Evolutionary conservation across 2,113 vertebrate genomes (phyloP), one percentile per base, ranked within the genome.

Genomic region (Malurus cyaneus): DNA sequence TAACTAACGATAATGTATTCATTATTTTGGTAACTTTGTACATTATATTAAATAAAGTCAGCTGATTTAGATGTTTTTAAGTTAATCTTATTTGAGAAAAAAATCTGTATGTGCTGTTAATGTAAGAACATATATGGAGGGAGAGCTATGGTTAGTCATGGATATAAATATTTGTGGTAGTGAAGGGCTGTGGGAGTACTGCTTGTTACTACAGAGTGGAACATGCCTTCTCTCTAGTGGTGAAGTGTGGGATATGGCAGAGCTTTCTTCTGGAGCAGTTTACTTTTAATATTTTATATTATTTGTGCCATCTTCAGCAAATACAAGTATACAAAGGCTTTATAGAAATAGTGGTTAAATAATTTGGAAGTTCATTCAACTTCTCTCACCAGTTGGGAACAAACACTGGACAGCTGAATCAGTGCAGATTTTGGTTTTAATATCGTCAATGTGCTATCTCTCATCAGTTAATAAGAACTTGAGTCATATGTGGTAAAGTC

Each of bases 401-500:
- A 92, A 85, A 92, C 83, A 80, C 41, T 80, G 70, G 88, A 53
- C 91, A 78, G 79, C 52, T 88, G 88, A 96, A 94, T 94, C 57
- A 18, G 88, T 97, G 86, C 32, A 72, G 82, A 88, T 89, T 96
- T 94, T 92, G 71, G 59, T 96, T 98, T 97, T 98, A 98, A 98
- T 98, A 98, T 96, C 0, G 9, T 61, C 73, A 21, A 1, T 64
- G 79, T 94, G 59, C 90, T 98, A 98, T 98, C 98, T 96, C 87
- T 96, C 79, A 98, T 98, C 98, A 97, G 95, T 98, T 98, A 98
- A 98, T 98, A 98, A 98, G 93, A 94, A 78, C 56, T 77, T 70
- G 86, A 92, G 96, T 79, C 70, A 92, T 94, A 14, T 34, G 96
- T 5, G 4, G 82, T 88, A 72, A 94, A 89, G 94, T 72, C 69